Conservation (phyloP, 1,140 invertebrate genomes). For the Brachionus manjavacas region DNA sequence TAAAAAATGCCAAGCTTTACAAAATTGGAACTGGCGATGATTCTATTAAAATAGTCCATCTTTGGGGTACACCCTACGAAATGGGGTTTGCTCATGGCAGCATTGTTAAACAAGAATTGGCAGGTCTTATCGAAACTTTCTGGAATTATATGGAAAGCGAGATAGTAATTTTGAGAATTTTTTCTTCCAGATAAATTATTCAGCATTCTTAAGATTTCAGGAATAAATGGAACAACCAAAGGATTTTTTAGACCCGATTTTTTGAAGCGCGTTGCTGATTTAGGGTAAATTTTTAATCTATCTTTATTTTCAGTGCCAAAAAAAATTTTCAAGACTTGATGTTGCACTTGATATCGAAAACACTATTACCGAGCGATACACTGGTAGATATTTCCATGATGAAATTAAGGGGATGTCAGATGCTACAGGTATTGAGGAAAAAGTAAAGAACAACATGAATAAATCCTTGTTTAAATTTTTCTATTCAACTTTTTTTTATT, state of each 20-base stretch:
- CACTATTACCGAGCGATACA: constrained; percentile 45
- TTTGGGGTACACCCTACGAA: constrained; percentile 49
- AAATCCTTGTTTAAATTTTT: background rate
- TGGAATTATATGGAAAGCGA: constrained; percentile 49
- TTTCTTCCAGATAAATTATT: background rate
- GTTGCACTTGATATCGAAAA: constrained; percentile 48
- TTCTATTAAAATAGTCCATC: constrained; percentile 47
- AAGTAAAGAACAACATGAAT: constrained; percentile 41
- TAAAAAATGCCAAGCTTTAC: constrained; percentile 48
- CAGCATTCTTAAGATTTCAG: constrained; percentile 44
- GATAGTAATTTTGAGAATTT: constrained; percentile 43
- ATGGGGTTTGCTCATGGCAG: constrained; percentile 49
- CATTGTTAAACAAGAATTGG: constrained; percentile 44
- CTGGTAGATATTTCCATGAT: constrained; percentile 46
- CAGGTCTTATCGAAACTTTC: constrained; percentile 45
- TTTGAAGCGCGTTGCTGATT: constrained; percentile 47
- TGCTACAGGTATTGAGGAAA: constrained; percentile 47
- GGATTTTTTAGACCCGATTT: constrained; percentile 47
- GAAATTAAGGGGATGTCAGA: constrained; percentile 48
- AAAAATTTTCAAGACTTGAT: constrained; percentile 45
- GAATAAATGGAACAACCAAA: constrained; percentile 46
- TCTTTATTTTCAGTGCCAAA: background rate
- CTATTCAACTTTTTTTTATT: constrained; percentile 38
- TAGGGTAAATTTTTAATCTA: constrained; percentile 45
- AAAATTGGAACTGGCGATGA: constrained; percentile 46